Evolutionary conservation across 2,113 vertebrate genomes (phyloP).

Genomic region (Chlorodrepanis virens): DNA sequence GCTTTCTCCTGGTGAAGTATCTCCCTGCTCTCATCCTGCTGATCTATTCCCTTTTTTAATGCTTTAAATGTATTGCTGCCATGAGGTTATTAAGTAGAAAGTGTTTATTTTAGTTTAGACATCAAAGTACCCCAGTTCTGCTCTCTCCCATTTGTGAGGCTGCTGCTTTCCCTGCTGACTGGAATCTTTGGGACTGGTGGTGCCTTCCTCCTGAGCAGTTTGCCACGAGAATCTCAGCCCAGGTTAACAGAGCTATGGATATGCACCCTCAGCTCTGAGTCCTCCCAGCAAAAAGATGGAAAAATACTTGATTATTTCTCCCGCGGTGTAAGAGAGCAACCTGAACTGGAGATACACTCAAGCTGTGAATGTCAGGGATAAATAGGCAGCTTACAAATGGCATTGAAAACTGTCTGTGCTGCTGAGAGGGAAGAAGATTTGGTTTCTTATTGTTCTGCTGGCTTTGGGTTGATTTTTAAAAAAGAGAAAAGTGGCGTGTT

Average conservation of each 20-base stretch:
- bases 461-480: not conserved
- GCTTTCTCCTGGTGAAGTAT: not conserved
- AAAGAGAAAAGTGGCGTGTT: not conserved
- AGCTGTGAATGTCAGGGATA: slow-evolving; percentile 21
- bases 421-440: not conserved
- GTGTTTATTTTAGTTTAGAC: not conserved
- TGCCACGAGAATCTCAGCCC: not conserved
- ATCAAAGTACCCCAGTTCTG: not conserved
- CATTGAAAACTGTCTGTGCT: not conserved
- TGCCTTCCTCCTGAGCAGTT: not conserved
- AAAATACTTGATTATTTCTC: slow-evolving; percentile 1
- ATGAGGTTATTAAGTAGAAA: not conserved
- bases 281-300: not conserved
- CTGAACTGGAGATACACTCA: not conserved
- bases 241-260: not conserved
- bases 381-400: slow-evolving; percentile 25
- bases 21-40: not conserved
- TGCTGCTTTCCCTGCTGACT: not conserved
- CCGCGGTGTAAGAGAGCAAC: not conserved
- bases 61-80: not conserved
- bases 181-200: not conserved
- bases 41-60: not conserved
- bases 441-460: slow-evolving; percentile 1
- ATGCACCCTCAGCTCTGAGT: not conserved
- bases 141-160: not conserved